phyloP scores from a whole-genome alignment of 2,113 vertebrate species.

The Cottus gobio region DNA sequence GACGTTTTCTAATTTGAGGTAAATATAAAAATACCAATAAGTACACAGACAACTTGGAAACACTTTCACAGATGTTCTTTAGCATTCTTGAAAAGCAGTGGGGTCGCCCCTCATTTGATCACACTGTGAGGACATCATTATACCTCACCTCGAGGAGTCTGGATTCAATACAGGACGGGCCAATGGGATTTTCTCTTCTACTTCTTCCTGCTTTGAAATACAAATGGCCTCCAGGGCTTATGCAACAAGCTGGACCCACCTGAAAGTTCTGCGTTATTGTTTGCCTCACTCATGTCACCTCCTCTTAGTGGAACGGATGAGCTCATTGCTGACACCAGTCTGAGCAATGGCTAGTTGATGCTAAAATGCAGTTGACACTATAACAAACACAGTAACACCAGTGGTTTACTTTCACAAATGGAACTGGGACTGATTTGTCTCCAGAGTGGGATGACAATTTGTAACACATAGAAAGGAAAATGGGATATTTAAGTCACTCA shows the following conservation, averaged over 20 bases:
- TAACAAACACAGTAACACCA: slow-evolving; percentile 10
- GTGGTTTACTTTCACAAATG: slow-evolving; percentile 25
- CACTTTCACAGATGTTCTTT: slow-evolving; percentile 61
- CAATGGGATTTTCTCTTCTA: slow-evolving; percentile 17
- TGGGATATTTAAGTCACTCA: neutral
- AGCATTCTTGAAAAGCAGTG: slow-evolving; percentile 27
- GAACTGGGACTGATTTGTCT: slow-evolving; percentile 6
- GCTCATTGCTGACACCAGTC: slow-evolving; percentile 72
- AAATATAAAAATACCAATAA: slow-evolving; percentile 67
- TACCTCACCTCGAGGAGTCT: slow-evolving; percentile 49
- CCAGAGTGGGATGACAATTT: neutral
- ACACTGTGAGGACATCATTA: slow-evolving; percentile 39
- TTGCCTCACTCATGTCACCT: slow-evolving; percentile 67
- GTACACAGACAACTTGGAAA: slow-evolving; percentile 55
- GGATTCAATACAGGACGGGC: slow-evolving; percentile 45
- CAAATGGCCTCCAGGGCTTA: slow-evolving; percentile 55
- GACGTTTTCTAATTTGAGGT: slow-evolving; percentile 57
- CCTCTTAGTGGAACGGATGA: slow-evolving; percentile 76
- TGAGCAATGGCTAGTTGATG: slow-evolving; percentile 52
- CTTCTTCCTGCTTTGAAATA: slow-evolving; percentile 45
- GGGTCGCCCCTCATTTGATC: slow-evolving; percentile 36
- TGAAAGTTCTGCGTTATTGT: slow-evolving; percentile 66
- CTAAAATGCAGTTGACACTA: slow-evolving; percentile 42
- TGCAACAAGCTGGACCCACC: slow-evolving; percentile 69
- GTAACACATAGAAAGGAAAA: neutral